These are phyloP conservation scores for Drosophila pseudotakahashii DNA, from an alignment of 2,888 invertebrate species.

Conservation along the genomic window DNA sequence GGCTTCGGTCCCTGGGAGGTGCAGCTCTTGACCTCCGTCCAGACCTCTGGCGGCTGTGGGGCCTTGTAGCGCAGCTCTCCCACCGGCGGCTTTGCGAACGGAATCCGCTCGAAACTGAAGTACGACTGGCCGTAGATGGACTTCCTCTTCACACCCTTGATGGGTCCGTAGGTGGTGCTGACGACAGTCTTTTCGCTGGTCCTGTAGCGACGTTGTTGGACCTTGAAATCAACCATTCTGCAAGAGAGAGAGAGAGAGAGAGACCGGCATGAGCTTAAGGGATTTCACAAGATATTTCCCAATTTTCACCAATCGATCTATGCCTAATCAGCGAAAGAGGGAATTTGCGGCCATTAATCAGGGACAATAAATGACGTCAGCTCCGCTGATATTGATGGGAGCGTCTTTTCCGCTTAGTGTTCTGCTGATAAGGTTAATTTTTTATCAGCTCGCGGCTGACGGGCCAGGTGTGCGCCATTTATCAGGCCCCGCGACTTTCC, in stretches of 20 bases:
- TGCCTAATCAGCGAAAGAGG: slow-evolving; percentile 21
- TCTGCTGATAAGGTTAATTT: slow-evolving; percentile 51
- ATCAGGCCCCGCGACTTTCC: slow-evolving; percentile 40
- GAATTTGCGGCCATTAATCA: slow-evolving; percentile 42
- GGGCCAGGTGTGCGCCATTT: slow-evolving; percentile 64
- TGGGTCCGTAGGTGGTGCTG: slow-evolving; percentile 82
- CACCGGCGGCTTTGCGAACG: slow-evolving; percentile 83
- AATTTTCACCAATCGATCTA: slow-evolving; percentile 6
- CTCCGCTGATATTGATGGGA: slow-evolving; percentile 44
- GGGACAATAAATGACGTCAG: slow-evolving; percentile 42
- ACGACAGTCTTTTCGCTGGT: slow-evolving; percentile 81
- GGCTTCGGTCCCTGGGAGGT: slow-evolving; percentile 83
- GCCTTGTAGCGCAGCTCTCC: slow-evolving; percentile 83
- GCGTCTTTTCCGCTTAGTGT: slow-evolving; percentile 28
- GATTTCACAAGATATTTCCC: slow-evolving; percentile 6
- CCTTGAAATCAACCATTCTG: slow-evolving; percentile 81
- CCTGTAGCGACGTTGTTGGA: slow-evolving; percentile 78
- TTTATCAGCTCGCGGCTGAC: slow-evolving; percentile 49
- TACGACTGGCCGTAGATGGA: slow-evolving; percentile 82
- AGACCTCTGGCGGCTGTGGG: slow-evolving; percentile 84
- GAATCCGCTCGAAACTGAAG: slow-evolving; percentile 83
- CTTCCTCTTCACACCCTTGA: slow-evolving; percentile 83
- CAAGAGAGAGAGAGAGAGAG: background rate
- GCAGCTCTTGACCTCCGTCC: slow-evolving; percentile 85
- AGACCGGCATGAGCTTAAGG: background rate